Percentiles rank a stretch among this genome's conserved stretches.
Evolutionary conservation across 2,113 vertebrate species (phyloP).

Genomic region (Crotalus helleri): DNA sequence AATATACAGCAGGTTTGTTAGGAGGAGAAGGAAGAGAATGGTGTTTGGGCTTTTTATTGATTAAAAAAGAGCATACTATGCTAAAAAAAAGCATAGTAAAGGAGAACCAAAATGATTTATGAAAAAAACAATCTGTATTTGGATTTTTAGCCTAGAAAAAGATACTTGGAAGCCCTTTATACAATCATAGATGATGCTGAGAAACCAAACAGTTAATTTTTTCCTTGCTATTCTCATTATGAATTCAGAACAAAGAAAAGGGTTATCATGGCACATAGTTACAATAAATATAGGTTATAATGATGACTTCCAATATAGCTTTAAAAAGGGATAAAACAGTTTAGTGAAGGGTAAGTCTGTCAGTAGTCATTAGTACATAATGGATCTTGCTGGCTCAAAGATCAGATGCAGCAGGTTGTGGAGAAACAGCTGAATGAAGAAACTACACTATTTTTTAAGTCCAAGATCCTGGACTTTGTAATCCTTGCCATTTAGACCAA

Average conservation of each 20-base stretch:
- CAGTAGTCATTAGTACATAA: not conserved
- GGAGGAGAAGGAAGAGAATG: not conserved
- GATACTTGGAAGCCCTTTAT: not conserved
- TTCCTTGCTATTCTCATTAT: not conserved
- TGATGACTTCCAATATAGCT: not conserved
- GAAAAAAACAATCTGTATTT: not conserved
- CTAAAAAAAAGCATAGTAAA: not conserved
- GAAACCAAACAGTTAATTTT: not conserved
- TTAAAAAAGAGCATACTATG: not conserved
- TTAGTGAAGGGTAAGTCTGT: not conserved
- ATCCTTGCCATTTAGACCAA: not conserved
- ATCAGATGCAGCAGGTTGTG: not conserved
- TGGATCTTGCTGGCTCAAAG: not conserved
- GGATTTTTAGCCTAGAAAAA: not conserved
- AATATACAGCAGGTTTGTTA: not conserved
- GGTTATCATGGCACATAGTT: not conserved
- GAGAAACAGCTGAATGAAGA: not conserved
- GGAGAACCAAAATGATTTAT: not conserved
- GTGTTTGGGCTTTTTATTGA: constrained; percentile 1
- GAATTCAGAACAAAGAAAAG: not conserved
- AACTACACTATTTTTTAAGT: not conserved
- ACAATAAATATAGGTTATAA: not conserved
- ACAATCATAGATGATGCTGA: not conserved
- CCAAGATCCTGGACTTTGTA: not conserved
- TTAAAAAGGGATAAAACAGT: not conserved